A percentile compares a stretch with the other conserved stretches of the same genome.
These are phyloP conservation scores for Anhinga anhinga DNA, from an alignment of 2,113 vertebrate genomes.

Conservation along the genomic window DNA sequence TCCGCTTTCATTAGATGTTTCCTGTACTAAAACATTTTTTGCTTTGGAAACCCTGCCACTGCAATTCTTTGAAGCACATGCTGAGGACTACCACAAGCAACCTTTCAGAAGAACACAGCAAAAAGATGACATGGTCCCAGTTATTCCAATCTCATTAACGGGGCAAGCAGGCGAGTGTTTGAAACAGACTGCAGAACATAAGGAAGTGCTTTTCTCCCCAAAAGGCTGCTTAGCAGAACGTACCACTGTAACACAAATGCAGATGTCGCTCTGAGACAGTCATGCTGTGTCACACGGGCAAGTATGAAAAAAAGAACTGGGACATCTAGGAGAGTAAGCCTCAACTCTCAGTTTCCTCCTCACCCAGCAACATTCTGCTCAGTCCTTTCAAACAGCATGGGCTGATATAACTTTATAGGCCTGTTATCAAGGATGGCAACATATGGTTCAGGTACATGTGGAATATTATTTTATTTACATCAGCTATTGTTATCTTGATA, in stretches of 20 bases:
- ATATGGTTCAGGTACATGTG: neutral
- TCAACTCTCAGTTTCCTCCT: neutral
- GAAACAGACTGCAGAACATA: constrained; percentile 6
- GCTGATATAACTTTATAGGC: neutral
- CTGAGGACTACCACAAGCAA: neutral
- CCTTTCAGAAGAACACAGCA: neutral
- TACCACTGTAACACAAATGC: neutral
- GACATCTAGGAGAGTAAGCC: neutral
- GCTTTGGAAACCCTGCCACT: neutral
- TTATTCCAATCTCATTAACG: neutral
- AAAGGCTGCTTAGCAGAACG: neutral
- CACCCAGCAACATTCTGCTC: neutral
- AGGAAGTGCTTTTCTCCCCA: neutral
- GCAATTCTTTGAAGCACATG: neutral
- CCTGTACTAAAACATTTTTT: neutral
- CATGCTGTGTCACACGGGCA: neutral
- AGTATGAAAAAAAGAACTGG: neutral
- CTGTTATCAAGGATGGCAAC: neutral
- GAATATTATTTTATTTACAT: neutral
- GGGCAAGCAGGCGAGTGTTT: neutral
- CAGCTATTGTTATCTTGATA: neutral
- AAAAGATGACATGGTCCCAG: neutral
- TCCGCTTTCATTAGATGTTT: neutral
- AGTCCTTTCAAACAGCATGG: neutral
- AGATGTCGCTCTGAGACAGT: neutral